Conservation (phyloP, 2,888 invertebrate genomes). For the Watsonalla cultraria region DNA sequence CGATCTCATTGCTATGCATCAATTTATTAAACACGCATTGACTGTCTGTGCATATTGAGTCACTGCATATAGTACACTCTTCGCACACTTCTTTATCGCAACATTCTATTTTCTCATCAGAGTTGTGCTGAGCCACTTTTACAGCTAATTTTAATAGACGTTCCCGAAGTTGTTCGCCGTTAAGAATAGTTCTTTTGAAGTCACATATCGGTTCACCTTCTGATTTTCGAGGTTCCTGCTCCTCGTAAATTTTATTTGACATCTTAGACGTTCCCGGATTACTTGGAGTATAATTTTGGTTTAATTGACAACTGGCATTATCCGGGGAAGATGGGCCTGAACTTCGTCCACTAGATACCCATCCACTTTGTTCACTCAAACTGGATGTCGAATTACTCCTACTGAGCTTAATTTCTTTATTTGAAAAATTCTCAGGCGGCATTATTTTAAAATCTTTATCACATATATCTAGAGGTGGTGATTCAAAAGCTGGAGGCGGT, state of each 20-base stretch:
- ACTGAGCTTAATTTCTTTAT: conserved; percentile 61
- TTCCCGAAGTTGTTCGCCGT: conserved; percentile 82
- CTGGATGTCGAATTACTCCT: conserved; percentile 81
- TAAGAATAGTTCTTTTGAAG: conserved; percentile 72
- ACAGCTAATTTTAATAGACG: conserved; percentile 81
- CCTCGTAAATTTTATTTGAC: conserved; percentile 44
- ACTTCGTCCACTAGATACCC: conserved; percentile 89
- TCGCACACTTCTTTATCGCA: conserved; percentile 75
- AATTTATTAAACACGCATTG: conserved; percentile 72
- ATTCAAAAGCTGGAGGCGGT: conserved; percentile 80
- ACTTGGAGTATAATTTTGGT: conserved; percentile 59
- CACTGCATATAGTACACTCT: conserved; percentile 73
- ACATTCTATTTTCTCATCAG: conserved; percentile 72
- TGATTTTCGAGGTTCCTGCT: conserved; percentile 33
- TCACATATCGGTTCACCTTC: conserved; percentile 62
- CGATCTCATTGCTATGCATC: conserved; percentile 66
- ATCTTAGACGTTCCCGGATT: conserved; percentile 46
- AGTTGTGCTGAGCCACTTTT: conserved; percentile 63
- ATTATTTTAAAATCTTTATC: conserved; percentile 74
- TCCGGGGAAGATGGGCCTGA: conserved; percentile 82
- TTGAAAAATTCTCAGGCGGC: conserved; percentile 70
- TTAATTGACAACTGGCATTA: conserved; percentile 72
- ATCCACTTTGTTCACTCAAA: conserved; percentile 90
- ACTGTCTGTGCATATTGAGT: conserved; percentile 73
- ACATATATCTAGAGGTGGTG: conserved; percentile 71